These are phyloP conservation scores for Antheraea yamamai DNA, from an alignment of 2,888 invertebrate species.

Conservation along the genomic window DNA sequence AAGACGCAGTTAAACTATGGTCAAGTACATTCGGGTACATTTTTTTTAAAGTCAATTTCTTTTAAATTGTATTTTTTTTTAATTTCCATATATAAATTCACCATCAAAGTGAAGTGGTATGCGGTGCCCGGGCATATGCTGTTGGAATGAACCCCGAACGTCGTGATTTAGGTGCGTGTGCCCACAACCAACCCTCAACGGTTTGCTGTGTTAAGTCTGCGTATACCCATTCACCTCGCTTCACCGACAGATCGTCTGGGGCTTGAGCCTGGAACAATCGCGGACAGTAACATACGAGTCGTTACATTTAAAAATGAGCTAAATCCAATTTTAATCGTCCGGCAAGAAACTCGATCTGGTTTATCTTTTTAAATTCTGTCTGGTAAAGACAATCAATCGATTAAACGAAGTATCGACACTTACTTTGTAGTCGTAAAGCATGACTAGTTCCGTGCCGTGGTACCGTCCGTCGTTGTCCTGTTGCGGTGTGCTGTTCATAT, in stretches of 20 bases:
- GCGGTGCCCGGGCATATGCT: conserved; percentile 95
- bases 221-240: conserved; percentile 97
- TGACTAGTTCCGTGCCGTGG: conserved; percentile 95
- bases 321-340: no score
- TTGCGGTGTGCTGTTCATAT: conserved; percentile 43
- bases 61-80: no score
- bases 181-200: conserved; percentile 97
- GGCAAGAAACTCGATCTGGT: no score
- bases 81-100: neutral
- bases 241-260: conserved; percentile 94
- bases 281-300: neutral
- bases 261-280: conserved; percentile 87
- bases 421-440: conserved; percentile 97
- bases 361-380: no score
- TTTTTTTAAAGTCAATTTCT: no score
- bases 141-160: conserved; percentile 98
- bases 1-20: no score
- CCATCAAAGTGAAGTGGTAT: conserved; percentile 91
- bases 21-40: no score
- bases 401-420: conserved; percentile 6
- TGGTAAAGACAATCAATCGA: rapidly evolving
- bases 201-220: conserved; percentile 96
- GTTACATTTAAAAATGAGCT: no score
- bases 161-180: conserved; percentile 95
- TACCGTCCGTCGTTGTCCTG: conserved; percentile 87